Evolutionary conservation across 2,888 invertebrate species (phyloP), one percentile per base, ranked within the genome.

Genomic region (Torymus aiolomorphi): DNA sequence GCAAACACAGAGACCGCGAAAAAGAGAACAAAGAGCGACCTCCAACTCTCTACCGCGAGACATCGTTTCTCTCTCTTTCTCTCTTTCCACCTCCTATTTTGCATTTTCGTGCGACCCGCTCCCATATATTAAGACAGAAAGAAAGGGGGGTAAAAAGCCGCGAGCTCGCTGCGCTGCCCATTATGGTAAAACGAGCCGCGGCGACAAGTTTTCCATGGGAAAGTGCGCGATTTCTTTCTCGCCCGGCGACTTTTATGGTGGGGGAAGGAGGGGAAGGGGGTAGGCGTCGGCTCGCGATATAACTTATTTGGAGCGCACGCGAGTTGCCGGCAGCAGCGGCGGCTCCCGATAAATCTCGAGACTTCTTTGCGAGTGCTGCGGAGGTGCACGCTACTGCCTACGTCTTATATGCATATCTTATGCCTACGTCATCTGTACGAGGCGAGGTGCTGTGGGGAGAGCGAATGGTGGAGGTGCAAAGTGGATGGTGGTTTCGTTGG

Each of bases 241-340:
- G 20, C 51, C 18, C 24, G 61, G 54, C 12, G 66, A n/a, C 31
- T 31, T 31, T 31, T 31, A 31, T 31, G 31, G 31, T 2, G 3
- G 8, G 31, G 8, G 31, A 3, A 8, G 2, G 2, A 3, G 31
- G 4, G 4, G 31, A 31, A 3, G 8, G 31, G 4, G 8, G 31
- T 1, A 31, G 31, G 8, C 31, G 31, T 31, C 31, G 31, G 31
- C 49, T 57, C 73, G 67, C 72, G 73, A 76, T 76, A 76, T 80
- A 80, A 80, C 80, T 80, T 76, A 80, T 80, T 80, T 75, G 75
- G 74, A 75, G 72, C 67, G 72, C 66, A 70, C 74, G 69, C 63
- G 63, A 65, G 73, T 31, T 31, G 31, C 31, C 31, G 31, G 31
- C 31, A 3, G 8, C 4, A 8, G 31, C 8, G 31, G 31, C 8